A percentile compares a stretch with the other conserved stretches of the same genome.
phyloP scores from a whole-genome alignment of 2,113 vertebrate species.

The Dicentrarchus labrax region DNA sequence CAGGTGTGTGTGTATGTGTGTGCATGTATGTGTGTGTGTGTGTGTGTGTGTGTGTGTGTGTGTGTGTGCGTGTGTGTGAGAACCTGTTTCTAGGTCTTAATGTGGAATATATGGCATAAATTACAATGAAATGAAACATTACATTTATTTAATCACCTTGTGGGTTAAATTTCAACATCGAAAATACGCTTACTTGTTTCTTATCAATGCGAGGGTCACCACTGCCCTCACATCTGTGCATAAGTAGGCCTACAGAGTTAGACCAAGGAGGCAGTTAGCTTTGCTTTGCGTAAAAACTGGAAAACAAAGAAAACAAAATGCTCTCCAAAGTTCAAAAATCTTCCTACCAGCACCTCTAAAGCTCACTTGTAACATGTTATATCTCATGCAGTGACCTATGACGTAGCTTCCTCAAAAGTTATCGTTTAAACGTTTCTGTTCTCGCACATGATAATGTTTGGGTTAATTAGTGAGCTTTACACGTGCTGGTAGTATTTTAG shows the following conservation, averaged over 20 bases:
- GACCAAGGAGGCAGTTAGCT: neutral
- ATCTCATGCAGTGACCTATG: too few species aligned
- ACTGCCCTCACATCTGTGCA: neutral
- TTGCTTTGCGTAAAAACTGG: neutral
- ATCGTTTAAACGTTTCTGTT: neutral
- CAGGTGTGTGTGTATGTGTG: slow-evolving; percentile 39
- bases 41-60: slow-evolving; percentile 13
- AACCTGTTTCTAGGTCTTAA: neutral
- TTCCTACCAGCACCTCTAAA: too few species aligned
- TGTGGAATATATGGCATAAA: slow-evolving; percentile 28
- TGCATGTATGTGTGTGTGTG: slow-evolving; percentile 30
- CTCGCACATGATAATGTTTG: neutral
- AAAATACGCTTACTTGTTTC: neutral
- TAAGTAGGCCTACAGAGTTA: neutral
- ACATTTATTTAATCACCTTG: slow-evolving; percentile 25
- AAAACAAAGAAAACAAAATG: too few species aligned
- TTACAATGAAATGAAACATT: slow-evolving; percentile 18
- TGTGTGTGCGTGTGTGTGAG: slow-evolving; percentile 6
- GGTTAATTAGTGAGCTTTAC: neutral
- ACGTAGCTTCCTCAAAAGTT: too few species aligned
- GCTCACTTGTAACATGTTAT: too few species aligned
- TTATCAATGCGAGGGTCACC: neutral
- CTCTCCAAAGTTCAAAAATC: too few species aligned
- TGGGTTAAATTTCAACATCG: neutral
- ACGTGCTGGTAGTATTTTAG: neutral